A percentile compares a stretch with the other conserved stretches of the same genome.
These are phyloP conservation scores for Sminthurides aquaticus DNA, from an alignment of 2,888 invertebrate species.

Conservation along the genomic window DNA sequence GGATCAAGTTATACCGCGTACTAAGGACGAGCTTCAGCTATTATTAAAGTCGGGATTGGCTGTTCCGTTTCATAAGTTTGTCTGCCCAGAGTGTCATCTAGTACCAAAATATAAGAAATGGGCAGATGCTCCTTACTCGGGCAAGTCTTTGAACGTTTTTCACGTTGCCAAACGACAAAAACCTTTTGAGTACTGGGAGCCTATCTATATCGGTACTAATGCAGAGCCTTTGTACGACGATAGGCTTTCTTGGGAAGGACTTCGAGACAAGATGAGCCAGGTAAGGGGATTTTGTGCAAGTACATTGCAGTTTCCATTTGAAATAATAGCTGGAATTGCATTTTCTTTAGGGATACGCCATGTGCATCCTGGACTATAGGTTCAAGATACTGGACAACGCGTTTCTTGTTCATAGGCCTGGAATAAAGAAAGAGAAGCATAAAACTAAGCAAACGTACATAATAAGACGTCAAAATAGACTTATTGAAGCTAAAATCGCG, in stretches of 20 bases:
- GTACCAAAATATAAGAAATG: slow-evolving; percentile 22
- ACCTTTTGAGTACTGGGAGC: slow-evolving; percentile 77
- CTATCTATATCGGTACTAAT: slow-evolving; percentile 85
- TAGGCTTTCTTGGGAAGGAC: slow-evolving; percentile 86
- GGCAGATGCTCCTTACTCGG: slow-evolving; percentile 1
- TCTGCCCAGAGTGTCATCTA: slow-evolving; percentile 78
- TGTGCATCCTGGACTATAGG: slow-evolving; percentile 47
- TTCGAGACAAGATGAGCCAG: slow-evolving; percentile 93
- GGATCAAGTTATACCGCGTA: slow-evolving; percentile 58
- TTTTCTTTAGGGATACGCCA: slow-evolving; percentile 45
- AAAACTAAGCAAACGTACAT: slow-evolving; percentile 23
- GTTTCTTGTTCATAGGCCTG: slow-evolving; percentile 48
- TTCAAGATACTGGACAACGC: slow-evolving; percentile 47
- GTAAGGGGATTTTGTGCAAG: slow-evolving; percentile 49
- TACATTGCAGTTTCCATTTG: background rate
- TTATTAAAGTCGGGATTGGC: slow-evolving; percentile 70
- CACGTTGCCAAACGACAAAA: slow-evolving; percentile 75
- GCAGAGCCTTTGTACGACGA: slow-evolving; percentile 83
- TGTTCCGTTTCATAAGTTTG: slow-evolving; percentile 82
- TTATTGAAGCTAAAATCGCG: slow-evolving; percentile 30
- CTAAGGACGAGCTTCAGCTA: slow-evolving; percentile 59
- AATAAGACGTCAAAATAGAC: slow-evolving; percentile 30
- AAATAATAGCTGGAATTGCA: too few relatives aligned
- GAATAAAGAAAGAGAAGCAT: slow-evolving; percentile 44
- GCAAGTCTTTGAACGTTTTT: slow-evolving; percentile 60